Base-by-base conservation (phyloP, 1,140 invertebrate genomes). In the Bombus confusus region DNA sequence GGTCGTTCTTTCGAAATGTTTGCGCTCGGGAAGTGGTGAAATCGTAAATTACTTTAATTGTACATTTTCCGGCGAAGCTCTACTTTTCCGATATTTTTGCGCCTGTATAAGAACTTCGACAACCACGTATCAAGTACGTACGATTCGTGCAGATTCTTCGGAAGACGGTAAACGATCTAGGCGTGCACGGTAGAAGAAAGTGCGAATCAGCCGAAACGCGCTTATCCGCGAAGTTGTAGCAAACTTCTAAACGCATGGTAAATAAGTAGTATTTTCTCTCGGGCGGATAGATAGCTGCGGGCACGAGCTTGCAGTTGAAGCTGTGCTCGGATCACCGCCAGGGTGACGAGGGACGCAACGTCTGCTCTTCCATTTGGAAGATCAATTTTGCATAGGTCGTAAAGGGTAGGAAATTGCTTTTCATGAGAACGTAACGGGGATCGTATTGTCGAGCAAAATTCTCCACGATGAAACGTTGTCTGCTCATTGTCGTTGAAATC, bases 341-440 rank as follows among this genome's bases (percentile, higher is more conserved):
- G 81, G 66, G 74, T 77, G 74, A 72, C 59, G 41, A 76, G 75
- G 76, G 80, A 88, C 79, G 80, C 72, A 39, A 68, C 64, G 79
- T 69, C 74, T 82, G 78, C 59, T 78, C 66, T 37, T 43, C 74
- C 79, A 79, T 83, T 69, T 62, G 79, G 72, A 80, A 73, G 83
- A 88, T 74, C n/a, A 77, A 86, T 83, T 87, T 86, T 88, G 85
- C 87, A 88, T 86, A 83, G 68, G 41, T 71, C 76, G 66, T 59
- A 88, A 43, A 28, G 83, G 59, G 59, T 37, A 62, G 68, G 77
- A 41, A 78, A 88, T 85, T 74, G 69, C 31, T 78, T 69, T 78
- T 72, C 79, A 69, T 31, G 75, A 81, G 64, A 81, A 73, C 34
- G 47, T 81, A 66, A 74, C 37, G 77, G 28, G 57, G 39, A 64